Conservation (phyloP, 2,888 invertebrate genomes). For the Dioctria rufipes region DNA sequence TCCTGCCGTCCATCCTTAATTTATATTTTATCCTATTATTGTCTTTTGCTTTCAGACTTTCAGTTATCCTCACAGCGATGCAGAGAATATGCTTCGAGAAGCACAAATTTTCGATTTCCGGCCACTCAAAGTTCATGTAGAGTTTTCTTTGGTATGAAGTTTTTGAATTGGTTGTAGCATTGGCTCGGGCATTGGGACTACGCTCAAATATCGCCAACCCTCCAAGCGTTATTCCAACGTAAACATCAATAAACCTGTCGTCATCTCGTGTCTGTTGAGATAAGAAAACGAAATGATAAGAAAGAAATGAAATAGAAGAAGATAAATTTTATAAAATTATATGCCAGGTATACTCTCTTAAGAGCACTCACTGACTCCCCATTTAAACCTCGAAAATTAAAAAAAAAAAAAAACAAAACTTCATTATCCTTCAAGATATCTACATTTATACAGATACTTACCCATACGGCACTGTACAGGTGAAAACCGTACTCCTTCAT, state of each 20-base stretch:
- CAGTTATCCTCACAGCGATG: slow-evolving; percentile 74
- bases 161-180: slow-evolving; percentile 57
- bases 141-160: slow-evolving; percentile 69
- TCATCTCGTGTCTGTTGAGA: slow-evolving; percentile 74
- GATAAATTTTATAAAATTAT: slow-evolving; percentile 36
- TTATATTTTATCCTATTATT: slow-evolving; percentile 80
- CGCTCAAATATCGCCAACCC: slow-evolving; percentile 70
- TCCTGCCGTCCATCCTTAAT: slow-evolving; percentile 81
- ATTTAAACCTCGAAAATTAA: not conserved
- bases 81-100: slow-evolving; percentile 83
- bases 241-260: slow-evolving; percentile 75
- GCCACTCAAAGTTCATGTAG: slow-evolving; percentile 76
- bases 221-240: slow-evolving; percentile 78
- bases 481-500: slow-evolving; percentile 83
- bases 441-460: slow-evolving; percentile 62
- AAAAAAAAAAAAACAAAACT: not conserved
- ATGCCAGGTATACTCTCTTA: not conserved
- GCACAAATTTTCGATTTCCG: slow-evolving; percentile 82
- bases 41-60: slow-evolving; percentile 73
- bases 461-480: slow-evolving; percentile 82
- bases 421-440: no score
- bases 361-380: not conserved
- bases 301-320: slow-evolving; percentile 25
- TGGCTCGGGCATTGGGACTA: slow-evolving; percentile 47
- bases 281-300: slow-evolving; percentile 57